Percentiles rank a stretch among this genome's conserved stretches.
Evolutionary conservation across 2,797 vertebrate species (phyloP).

Genomic region (Bufotes viridis): DNA sequence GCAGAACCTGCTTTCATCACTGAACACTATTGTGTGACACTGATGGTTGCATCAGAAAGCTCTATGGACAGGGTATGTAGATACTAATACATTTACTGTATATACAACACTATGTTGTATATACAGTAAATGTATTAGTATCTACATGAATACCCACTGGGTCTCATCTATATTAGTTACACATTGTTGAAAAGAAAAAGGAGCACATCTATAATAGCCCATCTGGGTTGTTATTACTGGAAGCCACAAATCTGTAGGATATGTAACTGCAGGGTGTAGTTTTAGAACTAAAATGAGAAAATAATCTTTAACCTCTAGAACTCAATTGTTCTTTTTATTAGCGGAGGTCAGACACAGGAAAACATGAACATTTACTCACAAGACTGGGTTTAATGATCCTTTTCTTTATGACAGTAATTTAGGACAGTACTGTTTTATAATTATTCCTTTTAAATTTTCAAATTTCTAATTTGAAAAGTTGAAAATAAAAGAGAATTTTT

Average conservation of each 20-base stretch:
- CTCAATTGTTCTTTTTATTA: background rate
- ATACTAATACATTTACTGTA: too few relatives aligned
- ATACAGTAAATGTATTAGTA: too few relatives aligned
- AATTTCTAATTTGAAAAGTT: background rate
- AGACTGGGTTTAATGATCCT: background rate
- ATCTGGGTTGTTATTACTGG: background rate
- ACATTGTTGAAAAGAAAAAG: too few relatives aligned
- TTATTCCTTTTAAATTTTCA: too few relatives aligned
- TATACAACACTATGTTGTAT: too few relatives aligned
- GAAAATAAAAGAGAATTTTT: background rate
- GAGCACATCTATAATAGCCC: background rate
- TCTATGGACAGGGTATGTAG: too few relatives aligned
- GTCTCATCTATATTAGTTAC: too few relatives aligned
- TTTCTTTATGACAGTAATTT: background rate
- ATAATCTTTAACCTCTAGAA: background rate
- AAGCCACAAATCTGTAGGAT: background rate
- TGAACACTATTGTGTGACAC: too few relatives aligned
- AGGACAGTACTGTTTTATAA: background rate
- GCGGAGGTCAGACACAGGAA: background rate
- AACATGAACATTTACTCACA: background rate
- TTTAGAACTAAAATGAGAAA: background rate
- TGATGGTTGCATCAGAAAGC: too few relatives aligned
- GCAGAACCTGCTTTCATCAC: too few relatives aligned
- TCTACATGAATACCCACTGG: too few relatives aligned
- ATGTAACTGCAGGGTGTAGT: background rate